phyloP scores from a whole-genome alignment of 1,140 invertebrate species.

The Drosophila funebris region DNA sequence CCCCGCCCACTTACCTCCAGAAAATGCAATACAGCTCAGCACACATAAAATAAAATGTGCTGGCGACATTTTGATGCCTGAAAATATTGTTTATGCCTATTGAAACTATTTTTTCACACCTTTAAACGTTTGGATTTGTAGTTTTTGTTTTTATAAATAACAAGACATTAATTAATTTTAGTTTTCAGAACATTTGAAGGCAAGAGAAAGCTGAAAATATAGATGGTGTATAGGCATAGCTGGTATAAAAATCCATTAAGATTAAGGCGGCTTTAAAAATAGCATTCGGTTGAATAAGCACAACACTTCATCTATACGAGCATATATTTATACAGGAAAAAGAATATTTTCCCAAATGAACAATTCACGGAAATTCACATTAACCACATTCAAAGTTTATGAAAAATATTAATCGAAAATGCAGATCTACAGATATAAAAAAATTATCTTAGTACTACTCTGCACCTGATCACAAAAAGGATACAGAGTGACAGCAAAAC shows the following conservation, averaged over 20 bases:
- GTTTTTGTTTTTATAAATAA: conserved; percentile 66
- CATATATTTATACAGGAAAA: neutral
- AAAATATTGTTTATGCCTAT: conserved; percentile 31
- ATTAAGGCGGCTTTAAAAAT: conserved; percentile 73
- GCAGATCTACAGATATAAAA: neutral
- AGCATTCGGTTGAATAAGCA: conserved; percentile 38
- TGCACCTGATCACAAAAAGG: conserved; percentile 4
- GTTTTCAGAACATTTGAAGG: conserved; percentile 48
- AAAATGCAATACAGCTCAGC: conserved; percentile 62
- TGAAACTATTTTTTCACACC: conserved; percentile 46
- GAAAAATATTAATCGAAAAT: neutral
- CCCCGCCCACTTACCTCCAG: conserved; percentile 62
- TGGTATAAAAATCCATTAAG: conserved; percentile 57
- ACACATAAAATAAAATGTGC: conserved; percentile 68
- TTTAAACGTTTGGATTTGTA: conserved; percentile 43
- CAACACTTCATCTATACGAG: conserved; percentile 51
- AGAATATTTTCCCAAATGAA: neutral
- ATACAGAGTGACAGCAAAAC: neutral
- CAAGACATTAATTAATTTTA: conserved; percentile 65
- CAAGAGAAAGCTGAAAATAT: conserved; percentile 54
- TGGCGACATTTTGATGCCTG: conserved; percentile 61
- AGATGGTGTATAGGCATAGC: conserved; percentile 45
- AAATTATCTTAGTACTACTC: neutral
- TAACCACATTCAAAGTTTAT: neutral
- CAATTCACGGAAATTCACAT: neutral